A percentile compares a stretch with the other conserved stretches of the same genome.
Conservation (phyloP, 1,140 invertebrate species). For the Drosophila ogumai region DNA sequence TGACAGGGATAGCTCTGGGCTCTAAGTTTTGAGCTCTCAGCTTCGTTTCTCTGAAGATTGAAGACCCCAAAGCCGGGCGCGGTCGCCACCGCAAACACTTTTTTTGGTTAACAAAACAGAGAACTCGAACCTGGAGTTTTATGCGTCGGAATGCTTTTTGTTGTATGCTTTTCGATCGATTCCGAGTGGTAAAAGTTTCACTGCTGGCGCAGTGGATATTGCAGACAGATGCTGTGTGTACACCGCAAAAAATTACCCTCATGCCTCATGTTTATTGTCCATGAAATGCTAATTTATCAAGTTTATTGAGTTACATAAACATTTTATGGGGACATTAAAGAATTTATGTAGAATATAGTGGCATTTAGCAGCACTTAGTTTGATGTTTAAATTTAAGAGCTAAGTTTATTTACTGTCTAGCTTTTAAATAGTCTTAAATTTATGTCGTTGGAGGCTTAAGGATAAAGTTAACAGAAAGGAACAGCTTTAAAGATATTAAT, state of each 20-base stretch:
- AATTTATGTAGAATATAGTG: not conserved
- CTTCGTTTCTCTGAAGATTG: slow-evolving; percentile 1
- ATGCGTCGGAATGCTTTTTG: slow-evolving; percentile 37
- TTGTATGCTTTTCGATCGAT: slow-evolving; percentile 39
- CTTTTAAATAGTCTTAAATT: not conserved
- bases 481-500: too few relatives aligned
- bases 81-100: slow-evolving; percentile 55
- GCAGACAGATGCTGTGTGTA: slow-evolving; percentile 22
- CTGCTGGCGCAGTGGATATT: slow-evolving; percentile 12
- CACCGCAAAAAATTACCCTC: not conserved
- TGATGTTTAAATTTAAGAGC: not conserved
- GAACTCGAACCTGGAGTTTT: slow-evolving; percentile 22
- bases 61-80: slow-evolving; percentile 14
- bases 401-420: not conserved
- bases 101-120: slow-evolving; percentile 44
- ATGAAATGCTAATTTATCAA: not conserved
- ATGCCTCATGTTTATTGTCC: not conserved
- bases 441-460: too few relatives aligned
- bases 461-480: too few relatives aligned
- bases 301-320: not conserved
- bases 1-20: slow-evolving; percentile 28
- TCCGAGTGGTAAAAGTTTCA: slow-evolving; percentile 43
- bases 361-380: not conserved
- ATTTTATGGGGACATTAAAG: not conserved
- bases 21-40: not conserved